A percentile compares a stretch with the other conserved stretches of the same genome.
phyloP scores from a whole-genome alignment of 2,888 invertebrate species.

The Andrena fulva region DNA sequence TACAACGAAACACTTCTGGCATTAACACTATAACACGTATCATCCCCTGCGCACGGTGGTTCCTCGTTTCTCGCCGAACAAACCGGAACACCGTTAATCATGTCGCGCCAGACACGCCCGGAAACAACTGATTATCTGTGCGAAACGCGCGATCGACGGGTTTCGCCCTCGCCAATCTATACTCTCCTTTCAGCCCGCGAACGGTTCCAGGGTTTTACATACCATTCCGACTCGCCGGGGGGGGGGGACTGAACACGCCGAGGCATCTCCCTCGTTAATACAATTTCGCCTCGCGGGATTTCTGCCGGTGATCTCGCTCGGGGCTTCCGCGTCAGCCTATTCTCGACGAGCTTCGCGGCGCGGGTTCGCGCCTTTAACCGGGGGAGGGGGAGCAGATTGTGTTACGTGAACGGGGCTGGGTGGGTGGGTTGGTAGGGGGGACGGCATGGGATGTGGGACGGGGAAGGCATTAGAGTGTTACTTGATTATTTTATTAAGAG shows the following conservation, averaged over 20 bases:
- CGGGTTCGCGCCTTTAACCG: conserved; percentile 39
- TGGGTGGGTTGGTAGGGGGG: conserved; percentile 43
- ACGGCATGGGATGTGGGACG: conserved; percentile 49
- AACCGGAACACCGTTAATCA: conserved; percentile 17
- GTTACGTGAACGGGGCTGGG: conserved; percentile 72
- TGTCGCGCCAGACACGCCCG: conserved; percentile 23
- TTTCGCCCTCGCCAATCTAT: not conserved
- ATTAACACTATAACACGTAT: conserved; percentile 53
- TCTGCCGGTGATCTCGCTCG: conserved; percentile 1
- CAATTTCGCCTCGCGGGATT: conserved; percentile 4
- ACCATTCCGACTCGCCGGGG: not conserved
- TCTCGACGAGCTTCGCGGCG: conserved; percentile 41
- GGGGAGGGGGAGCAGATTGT: conserved; percentile 68
- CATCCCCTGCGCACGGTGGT: conserved; percentile 1
- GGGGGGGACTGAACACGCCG: not conserved
- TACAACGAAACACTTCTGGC: conserved; percentile 55
- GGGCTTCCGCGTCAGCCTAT: not conserved
- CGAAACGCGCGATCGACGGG: not conserved
- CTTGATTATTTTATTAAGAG: conserved; percentile 75
- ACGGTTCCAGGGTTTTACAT: too few species aligned
- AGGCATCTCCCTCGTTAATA: not conserved
- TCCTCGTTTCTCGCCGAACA: not conserved
- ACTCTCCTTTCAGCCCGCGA: too few species aligned
- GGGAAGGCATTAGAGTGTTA: conserved; percentile 76
- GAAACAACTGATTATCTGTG: not conserved